These are phyloP conservation scores for Drosophila azteca DNA, from an alignment of 1,140 invertebrate species.

Conservation along the genomic window DNA sequence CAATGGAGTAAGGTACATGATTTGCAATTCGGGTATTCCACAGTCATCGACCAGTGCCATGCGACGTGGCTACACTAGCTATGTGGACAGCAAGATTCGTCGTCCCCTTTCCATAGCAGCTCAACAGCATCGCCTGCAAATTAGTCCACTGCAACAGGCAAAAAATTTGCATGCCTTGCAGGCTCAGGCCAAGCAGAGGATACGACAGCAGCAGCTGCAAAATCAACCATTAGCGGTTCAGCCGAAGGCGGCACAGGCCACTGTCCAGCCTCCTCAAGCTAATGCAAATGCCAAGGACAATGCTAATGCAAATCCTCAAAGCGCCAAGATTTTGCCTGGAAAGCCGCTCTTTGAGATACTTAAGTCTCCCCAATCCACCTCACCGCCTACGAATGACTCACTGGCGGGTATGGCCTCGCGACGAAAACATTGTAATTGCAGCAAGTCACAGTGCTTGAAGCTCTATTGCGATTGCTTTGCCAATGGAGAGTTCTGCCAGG, in stretches of 20 bases:
- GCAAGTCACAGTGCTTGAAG: slow-evolving; percentile 99
- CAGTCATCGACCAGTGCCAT: slow-evolving; percentile 53
- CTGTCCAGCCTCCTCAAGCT: neutral
- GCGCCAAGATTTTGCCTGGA: slow-evolving; percentile 23
- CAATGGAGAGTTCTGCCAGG: slow-evolving; percentile 99
- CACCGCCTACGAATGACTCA: slow-evolving; percentile 29
- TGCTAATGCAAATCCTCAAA: slow-evolving; percentile 8
- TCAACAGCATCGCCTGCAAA: slow-evolving; percentile 38
- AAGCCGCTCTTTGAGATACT: slow-evolving; percentile 64
- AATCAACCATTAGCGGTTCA: slow-evolving; percentile 10
- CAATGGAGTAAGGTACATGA: slow-evolving; percentile 60
- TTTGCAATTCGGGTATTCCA: slow-evolving; percentile 51
- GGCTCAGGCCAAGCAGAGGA: slow-evolving; percentile 50
- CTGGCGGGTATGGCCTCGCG: slow-evolving; percentile 46
- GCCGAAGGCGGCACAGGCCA: slow-evolving; percentile 9
- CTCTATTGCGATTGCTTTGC: slow-evolving; percentile 99
- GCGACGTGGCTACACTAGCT: slow-evolving; percentile 61
- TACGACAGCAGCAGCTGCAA: slow-evolving; percentile 52
- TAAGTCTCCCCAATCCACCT: slow-evolving; percentile 38
- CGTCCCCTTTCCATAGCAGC: slow-evolving; percentile 30
- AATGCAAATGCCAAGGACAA: slow-evolving; percentile 6
- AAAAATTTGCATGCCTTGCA: slow-evolving; percentile 46
- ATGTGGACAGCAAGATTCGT: slow-evolving; percentile 44
- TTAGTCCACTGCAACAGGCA: slow-evolving; percentile 42
- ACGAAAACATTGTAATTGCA: slow-evolving; percentile 94